Conservation (phyloP, 2,888 invertebrate genomes). For the Altica lythri region DNA sequence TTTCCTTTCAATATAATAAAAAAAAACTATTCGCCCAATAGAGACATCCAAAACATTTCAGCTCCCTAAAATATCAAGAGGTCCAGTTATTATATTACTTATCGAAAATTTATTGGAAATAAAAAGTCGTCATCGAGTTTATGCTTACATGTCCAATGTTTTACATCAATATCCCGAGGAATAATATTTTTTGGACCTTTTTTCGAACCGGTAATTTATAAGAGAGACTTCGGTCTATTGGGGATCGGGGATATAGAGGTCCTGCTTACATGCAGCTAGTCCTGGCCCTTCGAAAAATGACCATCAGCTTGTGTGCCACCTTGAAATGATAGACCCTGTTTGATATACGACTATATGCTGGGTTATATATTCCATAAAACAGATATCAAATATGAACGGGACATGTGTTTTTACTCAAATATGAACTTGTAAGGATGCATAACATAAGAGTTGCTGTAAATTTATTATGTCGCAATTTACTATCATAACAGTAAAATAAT, state of each 20-base stretch:
- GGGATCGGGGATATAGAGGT: slow-evolving; percentile 33
- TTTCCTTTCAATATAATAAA: too few species aligned
- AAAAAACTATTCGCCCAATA: too few species aligned
- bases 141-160: slow-evolving; percentile 35
- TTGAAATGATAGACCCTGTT: slow-evolving; percentile 56
- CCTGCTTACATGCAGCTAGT: slow-evolving; percentile 23
- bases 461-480: too few species aligned
- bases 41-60: too few species aligned
- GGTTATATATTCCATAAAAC: slow-evolving; percentile 58
- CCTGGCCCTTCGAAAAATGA: slow-evolving; percentile 41
- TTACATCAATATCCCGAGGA: slow-evolving; percentile 42
- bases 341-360: slow-evolving; percentile 56
- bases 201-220: slow-evolving; percentile 9
- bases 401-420: too few species aligned
- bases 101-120: slow-evolving; percentile 32
- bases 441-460: too few species aligned
- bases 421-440: too few species aligned
- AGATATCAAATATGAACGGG: slow-evolving; percentile 2
- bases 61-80: too few species aligned
- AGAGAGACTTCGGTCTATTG: slow-evolving; percentile 29
- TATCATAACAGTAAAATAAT: too few species aligned
- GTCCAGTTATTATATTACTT: slow-evolving; percentile 21
- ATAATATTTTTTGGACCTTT: slow-evolving; percentile 25
- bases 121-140: slow-evolving; percentile 35
- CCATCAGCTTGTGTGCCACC: slow-evolving; percentile 50